A percentile compares a stretch with the other conserved stretches of the same genome.
These are phyloP conservation scores for Graptemys geographica DNA, from an alignment of 2,797 vertebrate species.

Conservation along the genomic window DNA sequence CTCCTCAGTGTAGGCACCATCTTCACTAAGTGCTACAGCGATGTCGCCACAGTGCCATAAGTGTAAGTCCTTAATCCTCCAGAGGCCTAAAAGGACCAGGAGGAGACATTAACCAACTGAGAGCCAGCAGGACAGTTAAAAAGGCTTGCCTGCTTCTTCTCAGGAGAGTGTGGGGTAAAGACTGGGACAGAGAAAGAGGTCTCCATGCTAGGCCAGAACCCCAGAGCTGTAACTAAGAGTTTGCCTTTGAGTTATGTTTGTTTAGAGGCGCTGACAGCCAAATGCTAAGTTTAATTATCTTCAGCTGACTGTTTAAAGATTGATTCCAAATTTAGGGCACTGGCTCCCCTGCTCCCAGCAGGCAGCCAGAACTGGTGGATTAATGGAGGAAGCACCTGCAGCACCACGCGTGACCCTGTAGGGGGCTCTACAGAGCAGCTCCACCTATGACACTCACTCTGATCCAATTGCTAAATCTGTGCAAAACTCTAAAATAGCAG, in stretches of 20 bases:
- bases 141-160: background rate
- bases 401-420: background rate
- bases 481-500: conserved; percentile 59
- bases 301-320: background rate
- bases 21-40: background rate
- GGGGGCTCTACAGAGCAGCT: background rate
- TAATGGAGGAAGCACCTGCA: background rate
- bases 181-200: background rate
- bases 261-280: background rate
- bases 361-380: background rate
- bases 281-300: background rate
- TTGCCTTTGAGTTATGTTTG: background rate
- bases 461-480: background rate
- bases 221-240: background rate
- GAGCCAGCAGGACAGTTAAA: background rate
- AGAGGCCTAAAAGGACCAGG: background rate
- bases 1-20: background rate
- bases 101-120: too few species aligned
- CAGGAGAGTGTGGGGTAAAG: background rate
- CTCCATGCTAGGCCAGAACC: background rate
- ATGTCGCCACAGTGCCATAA: background rate
- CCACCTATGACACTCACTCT: background rate
- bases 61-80: background rate
- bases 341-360: background rate
- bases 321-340: background rate